These are phyloP conservation scores for Dryobates pubescens DNA, from an alignment of 2,797 vertebrate genomes.

Conservation along the genomic window DNA sequence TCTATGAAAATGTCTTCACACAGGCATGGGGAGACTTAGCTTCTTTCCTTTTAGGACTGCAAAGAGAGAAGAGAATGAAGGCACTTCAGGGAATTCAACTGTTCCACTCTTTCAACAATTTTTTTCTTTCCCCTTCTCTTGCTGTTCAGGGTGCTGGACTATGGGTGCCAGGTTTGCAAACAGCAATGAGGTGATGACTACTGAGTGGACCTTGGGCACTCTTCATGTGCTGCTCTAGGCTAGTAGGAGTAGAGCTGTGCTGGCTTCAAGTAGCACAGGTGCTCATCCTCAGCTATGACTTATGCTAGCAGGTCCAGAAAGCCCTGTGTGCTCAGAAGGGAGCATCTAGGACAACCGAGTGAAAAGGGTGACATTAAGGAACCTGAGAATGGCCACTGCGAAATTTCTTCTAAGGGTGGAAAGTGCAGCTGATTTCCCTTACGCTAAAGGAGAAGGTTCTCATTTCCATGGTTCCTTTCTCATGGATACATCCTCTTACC, in stretches of 20 bases:
- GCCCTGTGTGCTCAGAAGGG: neutral
- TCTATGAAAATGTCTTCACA: constrained; percentile 63
- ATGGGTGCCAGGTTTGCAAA: neutral
- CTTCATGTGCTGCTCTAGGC: fast-evolving
- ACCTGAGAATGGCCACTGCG: neutral
- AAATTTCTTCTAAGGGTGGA: neutral
- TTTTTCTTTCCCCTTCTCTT: neutral
- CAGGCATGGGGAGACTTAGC: constrained; percentile 82
- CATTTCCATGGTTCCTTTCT: neutral
- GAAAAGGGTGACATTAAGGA: neutral
- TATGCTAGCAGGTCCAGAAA: neutral
- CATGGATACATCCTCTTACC: fast-evolving
- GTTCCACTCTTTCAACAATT: neutral
- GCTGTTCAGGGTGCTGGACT: fast-evolving
- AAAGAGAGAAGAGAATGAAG: neutral
- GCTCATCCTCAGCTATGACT: neutral
- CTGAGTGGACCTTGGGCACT: fast-evolving
- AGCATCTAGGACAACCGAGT: neutral
- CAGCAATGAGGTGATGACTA: fast-evolving
- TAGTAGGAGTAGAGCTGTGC: neutral
- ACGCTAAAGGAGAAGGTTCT: neutral
- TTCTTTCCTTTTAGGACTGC: constrained; percentile 84
- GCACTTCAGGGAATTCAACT: neutral
- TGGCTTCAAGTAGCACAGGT: fast-evolving
- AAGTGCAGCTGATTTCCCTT: neutral